These are phyloP conservation scores for Salvelinus alpinus DNA, from an alignment of 2,113 vertebrate genomes.

Conservation along the genomic window DNA sequence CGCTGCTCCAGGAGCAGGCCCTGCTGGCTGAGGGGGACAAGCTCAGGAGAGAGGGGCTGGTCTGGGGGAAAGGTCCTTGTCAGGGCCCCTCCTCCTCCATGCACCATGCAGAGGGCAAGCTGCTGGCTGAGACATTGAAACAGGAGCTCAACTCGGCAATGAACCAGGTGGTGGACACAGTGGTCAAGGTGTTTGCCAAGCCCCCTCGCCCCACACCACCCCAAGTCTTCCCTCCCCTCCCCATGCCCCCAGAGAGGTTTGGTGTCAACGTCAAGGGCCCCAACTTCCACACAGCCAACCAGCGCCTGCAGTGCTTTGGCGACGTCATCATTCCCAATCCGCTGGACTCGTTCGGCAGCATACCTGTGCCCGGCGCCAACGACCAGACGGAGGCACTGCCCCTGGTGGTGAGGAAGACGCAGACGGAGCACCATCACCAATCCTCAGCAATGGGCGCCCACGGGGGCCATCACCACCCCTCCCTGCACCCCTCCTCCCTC, in stretches of 20 bases:
- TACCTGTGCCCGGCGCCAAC: slow-evolving; percentile 83
- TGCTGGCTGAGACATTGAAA: slow-evolving; percentile 94
- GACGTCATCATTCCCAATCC: slow-evolving; percentile 98
- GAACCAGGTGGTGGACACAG: slow-evolving; percentile 97
- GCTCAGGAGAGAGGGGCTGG: slow-evolving; percentile 82
- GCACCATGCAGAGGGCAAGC: slow-evolving; percentile 89
- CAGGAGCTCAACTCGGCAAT: slow-evolving; percentile 97
- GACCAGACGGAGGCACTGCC: slow-evolving; percentile 98
- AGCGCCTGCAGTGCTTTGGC: slow-evolving; percentile 93
- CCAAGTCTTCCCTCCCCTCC: slow-evolving; percentile 95
- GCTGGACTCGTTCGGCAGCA: slow-evolving; percentile 86
- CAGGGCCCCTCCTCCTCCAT: slow-evolving; percentile 77
- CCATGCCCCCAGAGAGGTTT: slow-evolving; percentile 89
- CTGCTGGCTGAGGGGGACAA: slow-evolving; percentile 80
- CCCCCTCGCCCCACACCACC: slow-evolving; percentile 88
- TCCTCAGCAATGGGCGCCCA: slow-evolving; percentile 84
- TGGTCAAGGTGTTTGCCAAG: slow-evolving; percentile 97
- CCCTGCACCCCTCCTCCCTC: slow-evolving; percentile 92
- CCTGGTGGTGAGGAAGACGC: slow-evolving; percentile 93
- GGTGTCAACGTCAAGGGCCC: slow-evolving; percentile 91
- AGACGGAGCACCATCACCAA: slow-evolving; percentile 89
- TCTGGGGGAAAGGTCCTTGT: slow-evolving; percentile 82
- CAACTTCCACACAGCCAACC: slow-evolving; percentile 95
- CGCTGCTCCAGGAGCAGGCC: slow-evolving; percentile 88
- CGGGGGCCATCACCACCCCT: slow-evolving; percentile 86